Conservation (phyloP, 2,797 vertebrate species). For the Pipistrellus nathusii region DNA sequence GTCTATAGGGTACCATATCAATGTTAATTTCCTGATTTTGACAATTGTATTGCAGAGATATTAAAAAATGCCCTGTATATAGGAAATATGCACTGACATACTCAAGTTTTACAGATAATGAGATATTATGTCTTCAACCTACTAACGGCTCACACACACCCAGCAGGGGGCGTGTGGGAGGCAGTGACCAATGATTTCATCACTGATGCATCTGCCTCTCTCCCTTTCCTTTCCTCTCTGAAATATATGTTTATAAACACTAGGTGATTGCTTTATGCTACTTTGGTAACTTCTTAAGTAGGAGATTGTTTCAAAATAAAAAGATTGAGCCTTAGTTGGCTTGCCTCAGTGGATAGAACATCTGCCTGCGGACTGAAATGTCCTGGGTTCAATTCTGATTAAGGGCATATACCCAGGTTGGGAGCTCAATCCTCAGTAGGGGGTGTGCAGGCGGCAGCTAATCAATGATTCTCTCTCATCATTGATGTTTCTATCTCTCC, state of each 20-base stretch:
- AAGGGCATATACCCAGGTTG: too few species aligned
- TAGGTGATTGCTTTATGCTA: not conserved
- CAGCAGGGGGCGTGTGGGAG: not conserved
- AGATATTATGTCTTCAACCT: not conserved
- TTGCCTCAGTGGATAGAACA: too few species aligned
- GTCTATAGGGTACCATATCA: not conserved
- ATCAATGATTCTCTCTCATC: too few species aligned
- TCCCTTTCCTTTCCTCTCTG: too few species aligned
- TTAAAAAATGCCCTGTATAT: not conserved
- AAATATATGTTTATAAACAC: not conserved
- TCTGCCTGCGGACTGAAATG: too few species aligned
- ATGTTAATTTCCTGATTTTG: conserved; percentile 15
- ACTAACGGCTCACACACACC: not conserved
- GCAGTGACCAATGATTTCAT: too few species aligned
- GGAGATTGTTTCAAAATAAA: conserved; percentile 33
- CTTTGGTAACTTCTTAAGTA: conserved; percentile 21
- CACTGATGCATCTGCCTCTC: too few species aligned
- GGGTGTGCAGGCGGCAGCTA: too few species aligned
- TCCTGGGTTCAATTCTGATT: too few species aligned
- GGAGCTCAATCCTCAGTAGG: too few species aligned
- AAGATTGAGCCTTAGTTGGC: not conserved
- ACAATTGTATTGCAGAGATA: not conserved
- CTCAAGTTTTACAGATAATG: not conserved
- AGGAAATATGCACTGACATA: not conserved
- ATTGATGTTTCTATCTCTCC: too few species aligned